These are phyloP conservation scores for Acanthurus tractus DNA, from an alignment of 2,797 vertebrate genomes.

Conservation along the genomic window DNA sequence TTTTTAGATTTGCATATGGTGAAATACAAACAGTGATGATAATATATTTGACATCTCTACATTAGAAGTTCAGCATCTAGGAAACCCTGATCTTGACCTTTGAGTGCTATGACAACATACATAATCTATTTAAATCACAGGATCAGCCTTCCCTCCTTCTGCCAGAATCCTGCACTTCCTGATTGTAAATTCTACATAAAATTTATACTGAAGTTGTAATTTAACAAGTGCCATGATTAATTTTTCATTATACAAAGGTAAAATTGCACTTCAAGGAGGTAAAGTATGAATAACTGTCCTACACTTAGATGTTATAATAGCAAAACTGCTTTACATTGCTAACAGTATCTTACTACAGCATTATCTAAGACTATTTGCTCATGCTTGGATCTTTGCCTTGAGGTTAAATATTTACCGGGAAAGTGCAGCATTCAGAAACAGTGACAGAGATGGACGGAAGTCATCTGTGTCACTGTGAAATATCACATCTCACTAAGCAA, in stretches of 20 bases:
- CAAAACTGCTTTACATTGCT: background rate
- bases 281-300: background rate
- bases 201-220: background rate
- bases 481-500: slow-evolving; percentile 2
- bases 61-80: too few relatives aligned
- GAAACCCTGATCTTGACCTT: too few relatives aligned
- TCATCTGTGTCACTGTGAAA: slow-evolving; percentile 13
- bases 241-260: background rate
- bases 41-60: too few relatives aligned
- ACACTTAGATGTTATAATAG: background rate
- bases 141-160: too few relatives aligned
- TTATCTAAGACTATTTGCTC: slow-evolving; percentile 1
- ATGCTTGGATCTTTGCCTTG: slow-evolving; percentile 28
- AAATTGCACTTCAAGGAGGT: background rate
- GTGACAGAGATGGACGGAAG: slow-evolving; percentile 11
- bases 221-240: background rate
- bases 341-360: background rate
- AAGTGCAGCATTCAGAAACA: background rate
- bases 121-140: too few relatives aligned
- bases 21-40: too few relatives aligned
- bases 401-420: slow-evolving; percentile 49
- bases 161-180: too few relatives aligned
- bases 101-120: too few relatives aligned
- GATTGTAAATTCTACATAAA: too few relatives aligned
- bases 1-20: too few relatives aligned